Evolutionary conservation across 2,113 vertebrate species (phyloP).

Genomic region (Herpetotheres cachinnans): DNA sequence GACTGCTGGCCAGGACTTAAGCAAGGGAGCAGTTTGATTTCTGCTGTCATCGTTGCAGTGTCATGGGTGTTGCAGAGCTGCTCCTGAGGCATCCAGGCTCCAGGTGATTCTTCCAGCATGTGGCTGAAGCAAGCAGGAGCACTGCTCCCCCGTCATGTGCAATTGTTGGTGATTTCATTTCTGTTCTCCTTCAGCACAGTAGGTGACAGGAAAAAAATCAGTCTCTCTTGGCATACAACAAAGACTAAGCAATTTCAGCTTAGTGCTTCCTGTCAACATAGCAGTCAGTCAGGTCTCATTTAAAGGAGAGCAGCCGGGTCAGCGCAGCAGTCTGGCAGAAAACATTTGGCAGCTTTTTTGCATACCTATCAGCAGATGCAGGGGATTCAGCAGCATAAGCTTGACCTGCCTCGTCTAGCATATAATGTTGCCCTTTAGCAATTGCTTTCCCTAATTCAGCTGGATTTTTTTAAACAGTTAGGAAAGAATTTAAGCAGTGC

Average conservation of each 20-base stretch:
- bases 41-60: accelerated
- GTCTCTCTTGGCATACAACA: neutral
- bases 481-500: neutral
- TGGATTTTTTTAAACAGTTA: neutral
- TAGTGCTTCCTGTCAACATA: neutral
- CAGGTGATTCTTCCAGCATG: accelerated
- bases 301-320: neutral
- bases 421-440: neutral
- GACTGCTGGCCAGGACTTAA: neutral
- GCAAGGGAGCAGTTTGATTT: neutral
- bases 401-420: neutral
- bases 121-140: neutral
- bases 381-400: neutral
- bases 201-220: neutral
- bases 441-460: neutral
- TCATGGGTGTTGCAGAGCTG: neutral
- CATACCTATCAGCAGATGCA: neutral
- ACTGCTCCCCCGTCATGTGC: neutral
- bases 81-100: neutral
- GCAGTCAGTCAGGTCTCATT: neutral
- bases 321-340: neutral
- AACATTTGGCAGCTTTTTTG: neutral
- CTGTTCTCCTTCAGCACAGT: neutral
- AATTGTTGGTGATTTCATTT: neutral
- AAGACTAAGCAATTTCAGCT: neutral